These are phyloP conservation scores for Coregonus clupeaformis DNA, from an alignment of 2,113 vertebrate genomes.

Conservation along the genomic window DNA sequence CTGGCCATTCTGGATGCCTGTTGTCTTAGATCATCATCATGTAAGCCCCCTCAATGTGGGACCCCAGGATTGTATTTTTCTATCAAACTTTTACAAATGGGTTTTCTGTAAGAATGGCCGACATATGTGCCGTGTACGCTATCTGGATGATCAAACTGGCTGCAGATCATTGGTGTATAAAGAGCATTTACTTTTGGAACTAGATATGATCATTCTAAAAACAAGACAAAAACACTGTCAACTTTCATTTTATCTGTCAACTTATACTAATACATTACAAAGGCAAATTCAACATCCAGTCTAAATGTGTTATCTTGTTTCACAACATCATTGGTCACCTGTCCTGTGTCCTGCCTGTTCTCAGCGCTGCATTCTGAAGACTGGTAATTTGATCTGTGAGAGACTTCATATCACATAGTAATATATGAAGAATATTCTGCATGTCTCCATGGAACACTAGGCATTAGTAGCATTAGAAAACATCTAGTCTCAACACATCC, in stretches of 20 bases:
- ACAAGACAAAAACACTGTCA: neutral
- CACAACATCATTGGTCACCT: conserved; percentile 36
- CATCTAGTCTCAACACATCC: conserved; percentile 18
- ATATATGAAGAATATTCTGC: conserved; percentile 33
- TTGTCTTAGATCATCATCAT: conserved; percentile 31
- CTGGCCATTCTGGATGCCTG: conserved; percentile 2
- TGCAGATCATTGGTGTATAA: too few species aligned
- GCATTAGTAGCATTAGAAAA: conserved; percentile 30
- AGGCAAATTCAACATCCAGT: neutral
- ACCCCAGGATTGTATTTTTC: conserved; percentile 17
- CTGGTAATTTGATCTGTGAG: conserved; percentile 37
- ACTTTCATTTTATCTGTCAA: too few species aligned
- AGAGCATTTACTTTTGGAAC: conserved; percentile 8
- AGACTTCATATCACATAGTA: conserved; percentile 28
- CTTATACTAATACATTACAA: neutral
- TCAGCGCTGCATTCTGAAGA: neutral
- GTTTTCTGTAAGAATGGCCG: neutral
- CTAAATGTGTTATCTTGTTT: conserved; percentile 33
- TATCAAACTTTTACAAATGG: neutral
- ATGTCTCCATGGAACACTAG: conserved; percentile 27
- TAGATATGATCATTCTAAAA: conserved; percentile 14
- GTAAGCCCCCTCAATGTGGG: conserved; percentile 10
- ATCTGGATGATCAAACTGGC: too few species aligned
- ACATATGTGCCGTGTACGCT: too few species aligned
- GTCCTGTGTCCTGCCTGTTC: conserved; percentile 17